Base-by-base conservation (phyloP, 2,888 invertebrate genomes). In the Chironomus riparius region DNA sequence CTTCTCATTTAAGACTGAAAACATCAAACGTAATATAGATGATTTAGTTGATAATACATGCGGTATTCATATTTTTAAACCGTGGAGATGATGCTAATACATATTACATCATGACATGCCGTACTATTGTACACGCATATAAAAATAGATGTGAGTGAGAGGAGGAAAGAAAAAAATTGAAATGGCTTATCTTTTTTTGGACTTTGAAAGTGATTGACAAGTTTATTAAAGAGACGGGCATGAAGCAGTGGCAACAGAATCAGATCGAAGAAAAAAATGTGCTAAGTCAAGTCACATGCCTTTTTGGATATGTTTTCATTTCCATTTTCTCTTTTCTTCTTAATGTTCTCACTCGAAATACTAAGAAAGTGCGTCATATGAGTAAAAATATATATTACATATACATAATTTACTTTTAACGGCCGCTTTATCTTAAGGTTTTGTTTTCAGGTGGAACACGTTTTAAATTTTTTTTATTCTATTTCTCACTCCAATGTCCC, bases 11-110 rank as follows among this genome's bases (percentile, higher is more conserved):
- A 21, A 62, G 65, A 65, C 18, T 12, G 4, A 24, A 13, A 68
- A 68, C 68, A 68, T 68, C 68, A 68, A 68, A 68, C 28, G 68
- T 28, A 68, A 68, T 68, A 6, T 21, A 47, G 13, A 68, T 68
- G 68, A 68, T 68, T 68, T 68, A 68, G n/a, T 28, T n/a, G 28
- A 68, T 68, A 68, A 28, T 38, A 18, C 24, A 68, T 4, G 65
- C 56, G 56, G 56, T 18, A 56, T 56, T 15, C 56, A 18, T 56
- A 38, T 38, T 38, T 38, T 38, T 38, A 38, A 38, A 38, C 38
- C 38, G 10, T 38, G 38, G n/a, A 56, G 56, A 56, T 18, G 56
- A 18, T 56, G 56, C 56, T 56, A 38, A 38, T 10, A 38, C 38
- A 7, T 38, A 38, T 38, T 38, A 38, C 38, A 38, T 38, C 56